These are phyloP conservation scores for Philonicus albiceps DNA, from an alignment of 2,888 invertebrate species.

Conservation along the genomic window DNA sequence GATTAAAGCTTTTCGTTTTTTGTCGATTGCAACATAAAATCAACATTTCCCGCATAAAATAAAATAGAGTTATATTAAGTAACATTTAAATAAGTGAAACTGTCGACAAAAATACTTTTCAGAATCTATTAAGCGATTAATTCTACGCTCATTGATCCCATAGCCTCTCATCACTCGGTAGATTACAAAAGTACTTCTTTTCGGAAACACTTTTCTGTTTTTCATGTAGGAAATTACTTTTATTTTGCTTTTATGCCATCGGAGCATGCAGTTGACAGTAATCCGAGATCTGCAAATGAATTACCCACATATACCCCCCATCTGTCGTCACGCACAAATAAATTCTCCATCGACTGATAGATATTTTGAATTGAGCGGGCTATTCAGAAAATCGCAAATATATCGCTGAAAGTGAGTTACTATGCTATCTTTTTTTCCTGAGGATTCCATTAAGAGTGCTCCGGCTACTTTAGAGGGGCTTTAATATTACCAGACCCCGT, in stretches of 20 bases:
- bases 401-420: not conserved
- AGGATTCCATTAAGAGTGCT: not conserved
- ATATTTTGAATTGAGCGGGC: not conserved
- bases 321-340: not conserved
- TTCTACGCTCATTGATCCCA: not conserved
- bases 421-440: not conserved
- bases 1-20: too few relatives aligned
- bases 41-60: too few relatives aligned
- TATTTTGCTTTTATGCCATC: not conserved
- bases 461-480: not conserved
- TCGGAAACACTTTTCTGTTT: not conserved
- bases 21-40: too few relatives aligned
- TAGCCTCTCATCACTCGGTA: not conserved
- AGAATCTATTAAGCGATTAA: not conserved
- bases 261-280: not conserved
- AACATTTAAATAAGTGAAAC: not conserved
- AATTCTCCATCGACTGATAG: not conserved
- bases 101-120: not conserved
- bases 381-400: not conserved
- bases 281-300: not conserved
- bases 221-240: not conserved
- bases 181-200: not conserved
- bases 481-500: not conserved
- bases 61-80: not conserved
- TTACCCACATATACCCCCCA: not conserved